These are phyloP conservation scores for Rotaria socialis DNA, from an alignment of 2,888 invertebrate genomes.

Conservation along the genomic window DNA sequence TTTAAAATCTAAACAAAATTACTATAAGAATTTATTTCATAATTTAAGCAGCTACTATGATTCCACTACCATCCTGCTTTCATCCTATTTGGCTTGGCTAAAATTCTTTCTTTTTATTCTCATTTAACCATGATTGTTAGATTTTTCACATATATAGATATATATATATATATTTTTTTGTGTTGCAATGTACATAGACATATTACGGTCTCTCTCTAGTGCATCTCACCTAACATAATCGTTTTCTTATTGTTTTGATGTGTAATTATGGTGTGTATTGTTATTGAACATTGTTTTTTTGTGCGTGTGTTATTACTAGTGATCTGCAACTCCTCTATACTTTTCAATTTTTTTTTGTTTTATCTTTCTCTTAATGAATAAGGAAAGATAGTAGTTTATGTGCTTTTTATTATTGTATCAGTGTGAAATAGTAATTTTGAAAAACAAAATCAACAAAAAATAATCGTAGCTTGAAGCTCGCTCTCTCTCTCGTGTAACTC, in stretches of 20 bases:
- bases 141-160: constrained; percentile 7
- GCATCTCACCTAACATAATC: constrained; percentile 23
- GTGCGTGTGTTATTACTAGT: constrained; percentile 23
- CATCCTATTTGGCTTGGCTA: constrained; percentile 17
- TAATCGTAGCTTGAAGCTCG: constrained; percentile 13
- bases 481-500: too few relatives aligned
- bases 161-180: constrained; percentile 10
- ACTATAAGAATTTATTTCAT: neutral
- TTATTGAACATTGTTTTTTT: constrained; percentile 10
- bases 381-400: constrained; percentile 10
- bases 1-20: neutral
- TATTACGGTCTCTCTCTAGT: constrained; percentile 22
- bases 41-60: neutral
- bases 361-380: constrained; percentile 25
- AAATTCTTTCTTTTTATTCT: neutral
- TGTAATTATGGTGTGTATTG: constrained; percentile 26
- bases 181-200: constrained; percentile 29
- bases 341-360: neutral
- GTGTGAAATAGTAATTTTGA: constrained; percentile 29
- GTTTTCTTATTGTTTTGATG: constrained; percentile 7
- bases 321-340: constrained; percentile 18
- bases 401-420: constrained; percentile 32
- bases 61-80: constrained; percentile 8
- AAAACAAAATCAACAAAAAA: neutral
- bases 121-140: constrained; percentile 14